Conservation (phyloP, 2,888 invertebrate genomes). For the Nycteola revayana region DNA sequence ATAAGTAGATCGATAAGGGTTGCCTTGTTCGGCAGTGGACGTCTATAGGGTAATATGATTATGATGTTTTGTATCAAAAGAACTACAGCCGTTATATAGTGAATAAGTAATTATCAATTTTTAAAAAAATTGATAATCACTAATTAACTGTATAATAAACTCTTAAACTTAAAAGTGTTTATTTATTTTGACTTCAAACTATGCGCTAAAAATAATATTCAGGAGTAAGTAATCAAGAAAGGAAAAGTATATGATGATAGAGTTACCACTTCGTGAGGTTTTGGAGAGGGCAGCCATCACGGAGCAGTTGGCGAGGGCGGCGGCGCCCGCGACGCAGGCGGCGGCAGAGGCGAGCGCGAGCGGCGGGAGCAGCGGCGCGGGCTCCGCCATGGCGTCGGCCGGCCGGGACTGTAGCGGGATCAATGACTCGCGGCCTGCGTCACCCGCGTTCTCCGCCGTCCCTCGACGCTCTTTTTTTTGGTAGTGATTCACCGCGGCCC, state of each 20-base stretch:
- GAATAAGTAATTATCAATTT: no score
- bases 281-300: conserved; percentile 65
- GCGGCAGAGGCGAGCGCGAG: conserved; percentile 56
- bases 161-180: no score
- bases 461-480: conserved; percentile 65
- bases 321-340: conserved; percentile 69
- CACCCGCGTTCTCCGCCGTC: conserved; percentile 65
- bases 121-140: no score
- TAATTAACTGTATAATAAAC: no score
- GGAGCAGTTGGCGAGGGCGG: conserved; percentile 67
- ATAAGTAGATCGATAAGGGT: no score
- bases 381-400: conserved; percentile 62
- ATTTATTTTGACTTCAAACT: no score
- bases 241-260: neutral
- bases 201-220: neutral
- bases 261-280: conserved; percentile 73
- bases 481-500: conserved; percentile 64
- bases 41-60: no score
- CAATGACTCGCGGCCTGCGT: conserved; percentile 76
- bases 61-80: no score
- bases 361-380: conserved; percentile 61
- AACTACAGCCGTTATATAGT: no score
- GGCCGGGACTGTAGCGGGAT: conserved; percentile 73
- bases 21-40: no score
- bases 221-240: neutral